These are phyloP conservation scores for Mus caroli DNA, from an alignment of 2,797 vertebrate species.

Conservation along the genomic window DNA sequence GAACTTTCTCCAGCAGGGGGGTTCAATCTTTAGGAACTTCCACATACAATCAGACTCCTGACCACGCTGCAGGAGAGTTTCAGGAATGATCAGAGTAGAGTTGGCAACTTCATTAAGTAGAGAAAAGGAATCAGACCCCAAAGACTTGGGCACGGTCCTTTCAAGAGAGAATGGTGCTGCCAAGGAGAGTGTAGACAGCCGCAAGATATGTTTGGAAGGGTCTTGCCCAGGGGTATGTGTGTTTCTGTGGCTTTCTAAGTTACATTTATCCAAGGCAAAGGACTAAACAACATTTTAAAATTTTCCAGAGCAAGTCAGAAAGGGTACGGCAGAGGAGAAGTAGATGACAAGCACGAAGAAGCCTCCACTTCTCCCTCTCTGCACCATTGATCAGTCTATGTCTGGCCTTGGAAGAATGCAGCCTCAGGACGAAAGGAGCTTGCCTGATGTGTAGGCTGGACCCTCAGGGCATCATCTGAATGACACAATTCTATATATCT, in stretches of 20 bases:
- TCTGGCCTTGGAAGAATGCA: not conserved
- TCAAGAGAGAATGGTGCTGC: not conserved
- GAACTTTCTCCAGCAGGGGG: not conserved
- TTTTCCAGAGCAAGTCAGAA: not conserved
- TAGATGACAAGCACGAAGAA: fast-evolving
- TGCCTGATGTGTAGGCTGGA: not conserved
- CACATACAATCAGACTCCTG: not conserved
- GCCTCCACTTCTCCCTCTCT: not conserved
- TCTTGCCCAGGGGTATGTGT: not conserved
- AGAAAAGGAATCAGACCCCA: not conserved
- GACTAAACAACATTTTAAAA: not conserved
- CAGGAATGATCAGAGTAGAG: too few species aligned
- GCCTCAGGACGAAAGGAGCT: not conserved
- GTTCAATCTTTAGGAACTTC: not conserved
- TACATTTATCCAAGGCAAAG: not conserved
- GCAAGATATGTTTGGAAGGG: not conserved
- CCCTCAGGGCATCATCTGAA: not conserved
- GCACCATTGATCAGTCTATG: not conserved
- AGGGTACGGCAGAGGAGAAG: not conserved
- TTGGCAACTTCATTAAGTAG: not conserved
- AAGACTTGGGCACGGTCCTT: not conserved
- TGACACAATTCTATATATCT: not conserved
- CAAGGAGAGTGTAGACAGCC: not conserved
- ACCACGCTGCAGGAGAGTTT: not conserved
- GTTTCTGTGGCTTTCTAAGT: not conserved